phyloP scores from a whole-genome alignment of 2,113 vertebrate species.

The Ceyx melanurus region DNA sequence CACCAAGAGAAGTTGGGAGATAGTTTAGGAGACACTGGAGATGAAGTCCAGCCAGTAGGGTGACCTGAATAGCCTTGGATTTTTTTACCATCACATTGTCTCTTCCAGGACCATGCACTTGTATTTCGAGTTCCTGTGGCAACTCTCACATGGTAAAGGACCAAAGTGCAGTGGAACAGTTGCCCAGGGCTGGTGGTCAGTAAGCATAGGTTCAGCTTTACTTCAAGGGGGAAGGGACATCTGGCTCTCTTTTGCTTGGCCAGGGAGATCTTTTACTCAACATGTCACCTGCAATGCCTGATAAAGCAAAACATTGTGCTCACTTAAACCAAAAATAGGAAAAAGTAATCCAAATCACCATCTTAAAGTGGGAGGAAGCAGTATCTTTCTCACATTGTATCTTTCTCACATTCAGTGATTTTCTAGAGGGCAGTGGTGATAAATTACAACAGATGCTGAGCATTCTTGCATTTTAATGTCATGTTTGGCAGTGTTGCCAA shows the following conservation, averaged over 20 bases:
- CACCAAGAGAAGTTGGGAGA: neutral
- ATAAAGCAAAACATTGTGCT: neutral
- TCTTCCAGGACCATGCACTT: neutral
- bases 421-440: neutral
- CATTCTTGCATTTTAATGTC: neutral
- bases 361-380: neutral
- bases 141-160: neutral
- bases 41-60: neutral
- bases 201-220: rapidly evolving
- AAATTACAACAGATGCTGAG: neutral
- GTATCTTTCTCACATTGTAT: neutral
- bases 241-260: neutral
- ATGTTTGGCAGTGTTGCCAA: neutral
- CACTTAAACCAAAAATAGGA: neutral
- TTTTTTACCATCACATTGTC: neutral
- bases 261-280: neutral
- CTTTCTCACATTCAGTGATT: neutral
- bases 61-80: neutral
- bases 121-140: neutral
- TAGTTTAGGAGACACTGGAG: neutral
- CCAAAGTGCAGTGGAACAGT: neutral
- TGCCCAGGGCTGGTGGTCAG: neutral
- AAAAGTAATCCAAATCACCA: neutral
- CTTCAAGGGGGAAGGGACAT: neutral
- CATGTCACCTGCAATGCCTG: neutral